Percentiles rank a stretch among this genome's conserved stretches.
phyloP scores from a whole-genome alignment of 2,113 vertebrate genomes.

The Ophthalmolycus amberensis region DNA sequence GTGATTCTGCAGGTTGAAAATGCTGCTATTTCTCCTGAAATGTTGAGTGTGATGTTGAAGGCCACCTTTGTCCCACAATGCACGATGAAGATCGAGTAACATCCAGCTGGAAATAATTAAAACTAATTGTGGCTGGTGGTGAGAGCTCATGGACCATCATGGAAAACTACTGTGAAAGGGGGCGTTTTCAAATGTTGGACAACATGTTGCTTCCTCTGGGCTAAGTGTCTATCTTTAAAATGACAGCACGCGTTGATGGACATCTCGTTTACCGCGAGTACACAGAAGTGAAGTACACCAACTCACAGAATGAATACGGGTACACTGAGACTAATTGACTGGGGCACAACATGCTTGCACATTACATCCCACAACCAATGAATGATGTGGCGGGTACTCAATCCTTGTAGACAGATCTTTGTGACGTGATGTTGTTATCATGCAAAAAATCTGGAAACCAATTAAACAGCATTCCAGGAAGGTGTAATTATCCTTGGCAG shows the following conservation, averaged over 20 bases:
- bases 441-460: conserved; percentile 11
- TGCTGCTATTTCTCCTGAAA: not conserved
- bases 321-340: not conserved
- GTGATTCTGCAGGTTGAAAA: too few species aligned
- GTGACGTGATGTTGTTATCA: not conserved
- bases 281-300: not conserved
- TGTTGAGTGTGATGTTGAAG: not conserved
- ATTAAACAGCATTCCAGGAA: not conserved
- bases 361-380: not conserved
- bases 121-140: not conserved
- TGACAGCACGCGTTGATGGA: not conserved
- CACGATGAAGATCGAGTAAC: not conserved
- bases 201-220: not conserved
- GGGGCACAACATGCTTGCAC: not conserved
- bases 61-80: not conserved
- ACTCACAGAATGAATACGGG: not conserved
- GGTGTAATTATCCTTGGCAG: conserved; percentile 19
- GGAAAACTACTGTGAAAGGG: not conserved
- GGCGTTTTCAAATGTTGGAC: not conserved
- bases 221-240: too few species aligned
- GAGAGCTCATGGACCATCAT: not conserved
- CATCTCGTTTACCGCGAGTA: not conserved
- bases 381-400: not conserved
- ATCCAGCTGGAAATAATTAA: conserved; percentile 1
- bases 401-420: not conserved